Evolutionary conservation across 2,113 vertebrate genomes (phyloP).

Genomic region (Hemiscyllium ocellatum): DNA sequence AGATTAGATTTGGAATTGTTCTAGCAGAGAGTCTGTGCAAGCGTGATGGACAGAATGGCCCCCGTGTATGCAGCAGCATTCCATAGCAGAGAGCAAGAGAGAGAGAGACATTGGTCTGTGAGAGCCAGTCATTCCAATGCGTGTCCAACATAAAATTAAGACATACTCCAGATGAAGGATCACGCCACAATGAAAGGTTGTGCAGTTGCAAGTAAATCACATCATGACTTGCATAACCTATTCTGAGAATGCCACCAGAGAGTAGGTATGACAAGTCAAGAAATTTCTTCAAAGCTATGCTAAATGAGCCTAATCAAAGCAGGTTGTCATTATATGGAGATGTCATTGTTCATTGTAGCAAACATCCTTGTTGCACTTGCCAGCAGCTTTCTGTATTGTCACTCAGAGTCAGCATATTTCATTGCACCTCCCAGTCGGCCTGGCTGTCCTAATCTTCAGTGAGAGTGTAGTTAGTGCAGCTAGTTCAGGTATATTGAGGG

Average conservation of each 20-base stretch:
- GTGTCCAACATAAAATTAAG: neutral
- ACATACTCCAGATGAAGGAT: neutral
- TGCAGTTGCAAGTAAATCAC: neutral
- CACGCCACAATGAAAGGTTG: neutral
- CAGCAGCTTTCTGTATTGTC: neutral
- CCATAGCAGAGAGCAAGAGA: neutral
- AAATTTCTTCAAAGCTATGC: neutral
- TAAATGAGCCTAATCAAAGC: neutral
- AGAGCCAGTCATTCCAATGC: neutral
- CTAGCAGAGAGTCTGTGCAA: neutral
- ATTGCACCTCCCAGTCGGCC: neutral
- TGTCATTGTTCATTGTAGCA: neutral
- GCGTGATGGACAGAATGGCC: neutral
- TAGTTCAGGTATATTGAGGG: neutral
- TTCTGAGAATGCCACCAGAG: neutral
- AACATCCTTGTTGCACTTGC: neutral
- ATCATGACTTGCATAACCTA: neutral
- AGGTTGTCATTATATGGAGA: neutral
- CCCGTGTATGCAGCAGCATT: neutral
- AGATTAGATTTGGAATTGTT: neutral
- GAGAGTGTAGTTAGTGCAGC: neutral
- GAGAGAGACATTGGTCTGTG: neutral
- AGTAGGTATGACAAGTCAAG: neutral
- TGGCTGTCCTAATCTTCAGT: neutral
- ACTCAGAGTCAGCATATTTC: neutral